Evolutionary conservation across 2,888 invertebrate genomes (phyloP).

Genomic region (Tinea trinotella): DNA sequence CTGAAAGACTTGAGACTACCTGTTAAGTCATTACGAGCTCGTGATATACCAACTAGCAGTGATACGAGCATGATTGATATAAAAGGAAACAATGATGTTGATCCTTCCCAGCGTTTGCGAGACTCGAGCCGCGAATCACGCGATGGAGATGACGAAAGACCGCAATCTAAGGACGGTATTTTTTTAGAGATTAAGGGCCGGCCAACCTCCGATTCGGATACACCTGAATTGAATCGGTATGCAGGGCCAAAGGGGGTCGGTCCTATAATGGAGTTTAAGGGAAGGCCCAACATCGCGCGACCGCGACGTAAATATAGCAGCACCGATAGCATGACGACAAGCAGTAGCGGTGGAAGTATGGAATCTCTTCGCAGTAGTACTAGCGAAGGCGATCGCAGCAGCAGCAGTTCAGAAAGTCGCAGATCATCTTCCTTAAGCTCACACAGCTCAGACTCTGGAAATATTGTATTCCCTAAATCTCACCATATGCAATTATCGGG

Average conservation of each 20-base stretch:
- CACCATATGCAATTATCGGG: slow-evolving; percentile 76
- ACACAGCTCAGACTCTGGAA: slow-evolving; percentile 86
- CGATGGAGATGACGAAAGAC: slow-evolving; percentile 80
- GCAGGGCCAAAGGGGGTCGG: slow-evolving; percentile 70
- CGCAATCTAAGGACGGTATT: slow-evolving; percentile 77
- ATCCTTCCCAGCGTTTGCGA: slow-evolving; percentile 63
- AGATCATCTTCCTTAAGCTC: slow-evolving; percentile 89
- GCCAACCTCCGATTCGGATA: slow-evolving; percentile 73
- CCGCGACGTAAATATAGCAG: slow-evolving; percentile 79
- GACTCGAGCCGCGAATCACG: slow-evolving; percentile 65
- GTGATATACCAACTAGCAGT: slow-evolving; percentile 71
- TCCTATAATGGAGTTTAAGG: slow-evolving; percentile 75
- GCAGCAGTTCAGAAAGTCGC: slow-evolving; percentile 87
- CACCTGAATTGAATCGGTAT: slow-evolving; percentile 70
- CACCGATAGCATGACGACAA: slow-evolving; percentile 90
- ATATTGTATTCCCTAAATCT: slow-evolving; percentile 73
- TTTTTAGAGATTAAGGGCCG: slow-evolving; percentile 83
- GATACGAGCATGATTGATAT: slow-evolving; percentile 75
- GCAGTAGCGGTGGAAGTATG: slow-evolving; percentile 90
- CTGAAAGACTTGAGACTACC: slow-evolving; percentile 82
- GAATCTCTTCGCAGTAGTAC: slow-evolving; percentile 90
- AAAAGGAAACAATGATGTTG: slow-evolving; percentile 66
- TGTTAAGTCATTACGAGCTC: slow-evolving; percentile 77
- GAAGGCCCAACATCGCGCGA: slow-evolving; percentile 66
- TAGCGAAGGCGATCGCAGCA: slow-evolving; percentile 89